Base-by-base conservation (phyloP, 2,888 invertebrate genomes). In the Caenorhabditis wallacei region DNA sequence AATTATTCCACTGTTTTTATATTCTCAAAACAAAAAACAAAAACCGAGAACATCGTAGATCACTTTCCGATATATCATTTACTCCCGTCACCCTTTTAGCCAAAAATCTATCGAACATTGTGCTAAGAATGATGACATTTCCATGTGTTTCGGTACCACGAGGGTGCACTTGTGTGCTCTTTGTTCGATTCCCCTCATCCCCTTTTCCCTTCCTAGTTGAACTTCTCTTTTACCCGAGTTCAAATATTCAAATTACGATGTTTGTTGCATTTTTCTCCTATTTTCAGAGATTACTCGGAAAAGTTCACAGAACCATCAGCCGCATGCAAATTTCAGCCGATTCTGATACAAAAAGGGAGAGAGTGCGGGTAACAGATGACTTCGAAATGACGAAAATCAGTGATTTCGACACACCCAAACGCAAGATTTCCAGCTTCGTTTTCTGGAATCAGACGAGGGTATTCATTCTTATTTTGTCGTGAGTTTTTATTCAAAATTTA, bases 401-500 rank as follows among this genome's bases (percentile, higher is more conserved):
- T 43, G 78, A 78, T 63, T 59, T 48, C 8, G 61, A 70, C 4
- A 48, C 48, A 4, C 30, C 51, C 0, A 18, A 43, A 22, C 69
- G 78, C 1, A 78, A 78, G 46, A 78, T 78, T 46, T 78, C 78
- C 10, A 63, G 40, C 30, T 78, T 78, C 26, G 78, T 78, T 18
- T 78, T 69, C 20, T 78, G 78, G 78, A 53, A 78, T 63, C 69
- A 78, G 26, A 78, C 78, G 2, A n/a, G 78, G 20, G 54, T 78
- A 16, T 54, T 78, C 11, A 78, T 78, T 59, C 37, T 78, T 24
- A 43, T 63, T 20, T 51, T 78, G 5, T 78, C 78, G 78, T 78
- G 22, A 68, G 76, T 68, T 59, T 37, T 37, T 16, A 37, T 20
- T 35, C 13, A 13, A 37, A 24, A 43, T 43, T 48, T 2, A 18